phyloP scores from a whole-genome alignment of 1,140 invertebrate genomes.

The Macrobrachium rosenbergii region DNA sequence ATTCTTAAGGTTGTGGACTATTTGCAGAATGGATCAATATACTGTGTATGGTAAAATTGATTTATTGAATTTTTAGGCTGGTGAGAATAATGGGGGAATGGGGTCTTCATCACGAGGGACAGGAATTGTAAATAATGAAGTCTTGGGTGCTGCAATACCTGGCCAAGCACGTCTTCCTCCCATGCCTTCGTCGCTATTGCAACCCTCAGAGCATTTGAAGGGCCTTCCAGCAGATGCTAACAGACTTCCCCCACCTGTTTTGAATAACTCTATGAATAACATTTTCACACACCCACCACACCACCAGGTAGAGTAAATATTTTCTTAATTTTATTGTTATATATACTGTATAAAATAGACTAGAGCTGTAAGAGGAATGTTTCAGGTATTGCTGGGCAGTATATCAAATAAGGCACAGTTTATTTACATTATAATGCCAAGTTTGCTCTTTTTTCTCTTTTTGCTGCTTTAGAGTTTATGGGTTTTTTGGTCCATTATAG shows the following conservation, averaged over 20 bases:
- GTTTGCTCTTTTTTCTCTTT: no score
- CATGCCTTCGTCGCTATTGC: constrained; percentile 49
- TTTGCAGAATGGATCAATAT: no score
- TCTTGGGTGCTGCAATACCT: constrained; percentile 35
- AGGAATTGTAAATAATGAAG: constrained; percentile 43
- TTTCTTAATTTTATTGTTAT: no score
- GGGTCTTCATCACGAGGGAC: constrained; percentile 41
- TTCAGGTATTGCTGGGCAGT: no score
- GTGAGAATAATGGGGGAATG: constrained; percentile 50
- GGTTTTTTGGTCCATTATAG: no score
- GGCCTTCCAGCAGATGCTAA: constrained; percentile 45
- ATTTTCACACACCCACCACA: constrained; percentile 58
- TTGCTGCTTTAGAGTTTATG: no score
- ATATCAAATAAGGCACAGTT: no score
- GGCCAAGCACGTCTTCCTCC: constrained; percentile 46
- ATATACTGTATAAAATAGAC: no score
- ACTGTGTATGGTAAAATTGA: no score
- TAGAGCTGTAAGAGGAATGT: no score
- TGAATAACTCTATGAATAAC: constrained; percentile 61
- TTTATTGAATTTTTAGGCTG: constrained; percentile 28
- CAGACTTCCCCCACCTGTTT: constrained; percentile 45
- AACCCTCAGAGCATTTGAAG: constrained; percentile 40
- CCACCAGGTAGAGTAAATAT: constrained; percentile 24
- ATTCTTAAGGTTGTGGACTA: no score
- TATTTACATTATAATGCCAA: no score